Base-by-base conservation (phyloP, 2,888 invertebrate species). In the Microctonus brassicae region DNA sequence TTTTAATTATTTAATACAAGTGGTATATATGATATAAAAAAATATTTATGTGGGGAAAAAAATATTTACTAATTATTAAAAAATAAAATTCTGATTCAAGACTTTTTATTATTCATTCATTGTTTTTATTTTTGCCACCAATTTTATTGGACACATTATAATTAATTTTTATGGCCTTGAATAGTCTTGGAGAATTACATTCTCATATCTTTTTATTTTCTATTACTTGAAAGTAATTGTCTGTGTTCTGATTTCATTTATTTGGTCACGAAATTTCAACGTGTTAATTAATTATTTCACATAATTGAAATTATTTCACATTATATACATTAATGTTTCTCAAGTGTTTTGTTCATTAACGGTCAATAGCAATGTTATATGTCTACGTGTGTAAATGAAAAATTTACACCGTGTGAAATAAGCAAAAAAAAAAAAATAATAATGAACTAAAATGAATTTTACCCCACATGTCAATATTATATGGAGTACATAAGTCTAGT, bases 371-470 rank as follows among this genome's bases (percentile, higher is more conserved):
- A 58, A 58, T 13, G 26, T 24, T 20, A 61, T 24, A 26, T 24
- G 3, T 20, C 4, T 29, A 29, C 29, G 29, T 29, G 7, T 29
- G 7, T 29, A 29, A 29, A 29, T 26, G n/a, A 58, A 58, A 26
- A 58, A 58, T 58, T 58, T n/a, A n/a, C 58, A 58, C 34, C 20
- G 34, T 58, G 58, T 58, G 58, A 58, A 33, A 24, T 26, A 11
- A 26, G 13, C n/a, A 29, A 13, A 55, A 24, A 24, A 55, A 11
- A 55, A 55, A 55, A 5, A n/a, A n/a, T n/a, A n/a, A n/a, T n/a
- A n/a, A n/a, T n/a, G n/a, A n/a, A n/a, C n/a, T 53, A 20, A 10
- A 57, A 57, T 57, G 29, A 34, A 58, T 34, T n/a, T 24, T 13
- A 29, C 58, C 17, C 33, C 29, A n/a, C 55, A 24, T 20, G n/a